phyloP scores from a whole-genome alignment of 2,888 invertebrate species.

The Tinea pellionella region DNA sequence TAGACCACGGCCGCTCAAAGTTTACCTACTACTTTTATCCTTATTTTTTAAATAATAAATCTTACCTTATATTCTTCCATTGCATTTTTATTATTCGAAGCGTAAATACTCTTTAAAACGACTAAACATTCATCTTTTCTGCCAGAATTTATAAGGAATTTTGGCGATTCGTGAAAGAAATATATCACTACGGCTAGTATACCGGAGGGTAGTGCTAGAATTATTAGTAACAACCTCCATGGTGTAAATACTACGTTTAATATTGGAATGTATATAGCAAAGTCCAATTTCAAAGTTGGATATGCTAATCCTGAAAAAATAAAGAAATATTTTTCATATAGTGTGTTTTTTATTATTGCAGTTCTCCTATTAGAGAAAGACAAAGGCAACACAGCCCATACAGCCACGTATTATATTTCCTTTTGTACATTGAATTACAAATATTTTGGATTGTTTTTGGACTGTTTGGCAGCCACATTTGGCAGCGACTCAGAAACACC shows the following conservation, averaged over 20 bases:
- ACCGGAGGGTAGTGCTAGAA: slow-evolving; percentile 45
- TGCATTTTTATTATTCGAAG: slow-evolving; percentile 34
- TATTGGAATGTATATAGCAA: slow-evolving; percentile 43
- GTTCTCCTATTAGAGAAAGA: too few species aligned
- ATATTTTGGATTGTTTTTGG: too few species aligned
- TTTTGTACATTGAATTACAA: too few species aligned
- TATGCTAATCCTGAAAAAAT: slow-evolving; percentile 71
- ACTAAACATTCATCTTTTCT: slow-evolving; percentile 70
- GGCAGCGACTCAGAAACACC: too few species aligned
- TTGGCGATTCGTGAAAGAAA: slow-evolving; percentile 81
- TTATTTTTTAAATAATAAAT: too few species aligned
- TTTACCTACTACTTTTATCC: too few species aligned
- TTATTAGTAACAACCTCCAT: slow-evolving; percentile 79
- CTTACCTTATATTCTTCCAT: slow-evolving; percentile 39
- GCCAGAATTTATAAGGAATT: slow-evolving; percentile 76
- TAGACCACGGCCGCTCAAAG: too few species aligned
- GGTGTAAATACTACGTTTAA: slow-evolving; percentile 72
- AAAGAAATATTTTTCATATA: slow-evolving; percentile 8
- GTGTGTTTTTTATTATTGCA: too few species aligned
- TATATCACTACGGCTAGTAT: slow-evolving; percentile 70
- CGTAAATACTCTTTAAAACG: slow-evolving; percentile 45
- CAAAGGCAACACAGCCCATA: too few species aligned
- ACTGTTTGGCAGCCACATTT: too few species aligned
- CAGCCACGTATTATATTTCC: too few species aligned
- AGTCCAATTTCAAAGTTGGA: slow-evolving; percentile 69